Evolutionary conservation across 2,888 invertebrate genomes (phyloP).

Genomic region (Cremastinae sp.): DNA sequence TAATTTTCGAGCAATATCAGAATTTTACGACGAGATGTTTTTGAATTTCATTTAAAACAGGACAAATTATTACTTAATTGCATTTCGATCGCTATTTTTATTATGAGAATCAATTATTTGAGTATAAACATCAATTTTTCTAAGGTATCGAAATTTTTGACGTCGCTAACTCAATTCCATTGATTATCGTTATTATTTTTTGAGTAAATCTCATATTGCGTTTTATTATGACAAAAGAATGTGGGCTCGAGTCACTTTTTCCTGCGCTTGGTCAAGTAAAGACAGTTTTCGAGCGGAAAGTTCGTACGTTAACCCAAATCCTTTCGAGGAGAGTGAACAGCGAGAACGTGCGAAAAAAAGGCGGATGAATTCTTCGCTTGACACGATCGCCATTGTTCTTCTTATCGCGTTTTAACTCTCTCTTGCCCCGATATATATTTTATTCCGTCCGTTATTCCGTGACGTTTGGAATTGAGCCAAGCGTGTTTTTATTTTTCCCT

Average conservation of each 20-base stretch:
- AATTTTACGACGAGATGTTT: not conserved
- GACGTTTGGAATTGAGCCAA: constrained; percentile 48
- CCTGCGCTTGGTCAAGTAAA: not conserved
- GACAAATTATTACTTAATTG: too few species aligned
- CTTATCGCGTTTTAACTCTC: constrained; percentile 56
- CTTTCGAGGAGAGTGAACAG: constrained; percentile 19
- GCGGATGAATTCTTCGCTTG: constrained; percentile 45
- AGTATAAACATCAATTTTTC: not conserved
- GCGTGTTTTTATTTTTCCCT: constrained; percentile 34
- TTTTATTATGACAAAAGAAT: too few species aligned
- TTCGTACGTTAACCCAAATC: constrained; percentile 19
- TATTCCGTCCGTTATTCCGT: constrained; percentile 48
- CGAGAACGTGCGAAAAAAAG: constrained; percentile 27
- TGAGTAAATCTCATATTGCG: too few species aligned
- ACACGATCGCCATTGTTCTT: constrained; percentile 55
- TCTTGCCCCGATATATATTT: constrained; percentile 51
- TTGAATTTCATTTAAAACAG: too few species aligned
- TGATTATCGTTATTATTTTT: too few species aligned
- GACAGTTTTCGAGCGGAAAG: not conserved
- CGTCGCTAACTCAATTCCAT: too few species aligned
- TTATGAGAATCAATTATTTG: too few species aligned
- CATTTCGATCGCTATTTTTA: too few species aligned
- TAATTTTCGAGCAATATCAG: too few species aligned
- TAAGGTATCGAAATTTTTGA: too few species aligned
- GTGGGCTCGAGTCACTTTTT: not conserved